Percentiles rank a stretch among this genome's conserved stretches.
Conservation (phyloP, 1,140 invertebrate genomes). For the Drosophila sproati region DNA sequence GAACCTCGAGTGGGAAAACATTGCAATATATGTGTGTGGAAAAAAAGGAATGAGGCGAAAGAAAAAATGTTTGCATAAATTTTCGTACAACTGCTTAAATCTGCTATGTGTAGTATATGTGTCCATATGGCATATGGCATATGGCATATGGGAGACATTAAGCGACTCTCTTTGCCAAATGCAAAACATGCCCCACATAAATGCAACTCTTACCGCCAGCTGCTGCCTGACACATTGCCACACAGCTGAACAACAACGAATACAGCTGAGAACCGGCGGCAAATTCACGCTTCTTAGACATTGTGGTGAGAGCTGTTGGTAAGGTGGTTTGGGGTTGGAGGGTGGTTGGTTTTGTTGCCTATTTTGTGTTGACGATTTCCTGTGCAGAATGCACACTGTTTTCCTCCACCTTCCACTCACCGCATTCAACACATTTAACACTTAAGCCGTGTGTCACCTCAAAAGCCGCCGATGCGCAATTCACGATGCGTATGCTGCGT, state of each 20-base stretch:
- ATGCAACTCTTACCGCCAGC: slow-evolving; percentile 51
- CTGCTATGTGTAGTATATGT: slow-evolving; percentile 34
- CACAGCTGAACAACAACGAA: slow-evolving; percentile 16
- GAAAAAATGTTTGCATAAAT: slow-evolving; percentile 65
- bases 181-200: slow-evolving; percentile 62
- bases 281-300: slow-evolving; percentile 74
- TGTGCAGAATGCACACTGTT: slow-evolving; percentile 35
- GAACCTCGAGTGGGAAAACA: slow-evolving; percentile 20
- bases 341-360: background rate
- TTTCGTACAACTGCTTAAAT: slow-evolving; percentile 69
- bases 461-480: slow-evolving; percentile 50
- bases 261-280: slow-evolving; percentile 45
- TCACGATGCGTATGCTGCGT: slow-evolving; percentile 22
- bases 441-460: slow-evolving; percentile 24
- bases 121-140: slow-evolving; percentile 13
- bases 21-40: slow-evolving; percentile 61
- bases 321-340: background rate
- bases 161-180: slow-evolving; percentile 43
- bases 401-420: slow-evolving; percentile 18
- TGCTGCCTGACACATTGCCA: slow-evolving; percentile 44
- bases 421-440: slow-evolving; percentile 19
- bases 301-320: slow-evolving; percentile 37
- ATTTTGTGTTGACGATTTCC: slow-evolving; percentile 42
- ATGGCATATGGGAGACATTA: slow-evolving; percentile 6
- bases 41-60: slow-evolving; percentile 29